Evolutionary conservation across 2,797 vertebrate species (phyloP), one percentile per base, ranked within the genome.

Genomic region (Chelon auratus): DNA sequence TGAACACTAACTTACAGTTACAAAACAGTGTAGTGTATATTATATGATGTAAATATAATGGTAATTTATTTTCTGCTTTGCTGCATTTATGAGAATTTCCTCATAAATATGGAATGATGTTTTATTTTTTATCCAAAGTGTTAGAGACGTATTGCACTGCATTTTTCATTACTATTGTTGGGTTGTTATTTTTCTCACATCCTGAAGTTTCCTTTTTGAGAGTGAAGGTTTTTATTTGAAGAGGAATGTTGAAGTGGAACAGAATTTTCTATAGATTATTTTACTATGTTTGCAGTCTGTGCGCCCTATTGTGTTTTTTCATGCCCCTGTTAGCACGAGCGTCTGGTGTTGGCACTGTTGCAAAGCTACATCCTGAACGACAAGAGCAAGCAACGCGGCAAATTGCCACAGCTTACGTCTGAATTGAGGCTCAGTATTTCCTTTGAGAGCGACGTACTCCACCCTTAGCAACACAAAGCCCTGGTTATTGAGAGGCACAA

Each of bases 61-160:
- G 67, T 91, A 81, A 92, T 91, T 91, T 91, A 88, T 92, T 91
- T 90, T 87, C 75, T 85, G 89, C 89, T 88, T 90, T 86, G 81
- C 86, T 87, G 81, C 75, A 1, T 90, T 87, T 87, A 78, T 85
- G 85, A 78, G 86, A 83, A 79, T 86, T 84, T 84, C 39, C 84
- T 83, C 82, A 81, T 80, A 75, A 78, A 86, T 86, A 83, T 78
- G 73, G 87, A 88, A 88, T 77, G 77, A 78, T 80, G 72, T 91
- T 85, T 87, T 82, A 77, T 91, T 90, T 92, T 91, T 90, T 70
- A 87, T 90, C 67, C 65, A 73, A 89, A 12, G 73, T 88, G 83
- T 88, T 88, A 33, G 51, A 86, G 65, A 76, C 84, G 85, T 91
- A 83, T 86, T 91, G 82, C 89, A 90, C 87, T 91, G 86, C 82